Evolutionary conservation across 1,140 invertebrate species (phyloP), one percentile per base, ranked within the genome.

Genomic region (Musca domestica): DNA sequence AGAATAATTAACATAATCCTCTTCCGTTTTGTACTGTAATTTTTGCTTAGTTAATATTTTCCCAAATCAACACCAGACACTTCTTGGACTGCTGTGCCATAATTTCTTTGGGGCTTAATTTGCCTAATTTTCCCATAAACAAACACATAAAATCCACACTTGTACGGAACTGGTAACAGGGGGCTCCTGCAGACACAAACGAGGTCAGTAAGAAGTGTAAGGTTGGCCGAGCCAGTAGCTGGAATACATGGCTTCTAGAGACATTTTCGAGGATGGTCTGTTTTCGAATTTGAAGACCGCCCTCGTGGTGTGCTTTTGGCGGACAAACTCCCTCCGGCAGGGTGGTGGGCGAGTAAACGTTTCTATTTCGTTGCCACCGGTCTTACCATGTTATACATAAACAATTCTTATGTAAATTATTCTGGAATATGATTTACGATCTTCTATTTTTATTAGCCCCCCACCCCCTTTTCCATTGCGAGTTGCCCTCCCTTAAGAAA

Each of bases 111-210:
- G 17, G 4, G 15, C 30, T 74, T 74, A 72, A 77, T 77, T 78
- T 78, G 72, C 76, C 74, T 78, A 78, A 78, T 78, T 78, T 78
- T 76, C 74, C 75, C 77, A 79, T 79, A 78, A 79, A 78, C 77
- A 77, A 77, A 75, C 71, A 74, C 77, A 79, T 79, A 79, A 79
- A 79, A 78, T 79, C 75, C 75, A 78, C 77, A 79, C 77, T 78
- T 78, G 71, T 71, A 74, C 61, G n/a, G n/a, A 69, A 68, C 68
- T 34, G 15, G 1, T 12, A 27, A 27, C 12, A 1, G 17, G 22
- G 41, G 12, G 15, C 10, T 48, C 30, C 41, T 64, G 34, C 63
- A 48, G 9, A 7, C 10, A 48, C 3, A 34, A 49, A 49, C 25
- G 61, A 15, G 23, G 64, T 5, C 64, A 49, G 46, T 66, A 17